These are phyloP conservation scores for Lepidurus couesii DNA, from an alignment of 1,140 invertebrate species.

Conservation along the genomic window DNA sequence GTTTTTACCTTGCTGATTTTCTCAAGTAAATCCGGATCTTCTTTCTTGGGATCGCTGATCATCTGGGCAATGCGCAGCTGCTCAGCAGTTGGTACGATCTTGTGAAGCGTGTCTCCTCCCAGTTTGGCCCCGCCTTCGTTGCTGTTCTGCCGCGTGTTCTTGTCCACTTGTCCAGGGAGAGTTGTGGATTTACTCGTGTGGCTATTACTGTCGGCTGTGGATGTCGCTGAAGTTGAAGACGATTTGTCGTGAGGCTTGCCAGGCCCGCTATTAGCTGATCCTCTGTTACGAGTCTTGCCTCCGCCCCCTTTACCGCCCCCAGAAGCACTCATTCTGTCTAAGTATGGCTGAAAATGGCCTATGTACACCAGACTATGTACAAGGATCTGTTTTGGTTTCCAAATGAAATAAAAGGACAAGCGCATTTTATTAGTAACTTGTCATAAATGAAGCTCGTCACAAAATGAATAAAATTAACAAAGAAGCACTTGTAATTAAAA, in stretches of 20 bases:
- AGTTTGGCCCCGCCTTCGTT: neutral
- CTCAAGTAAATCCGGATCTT: conserved; percentile 33
- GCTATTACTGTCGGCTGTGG: neutral
- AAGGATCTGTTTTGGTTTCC: neutral
- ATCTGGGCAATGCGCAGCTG: conserved; percentile 64
- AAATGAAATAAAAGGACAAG: neutral
- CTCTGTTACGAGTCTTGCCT: conserved; percentile 7
- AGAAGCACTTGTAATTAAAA: neutral
- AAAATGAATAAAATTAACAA: neutral
- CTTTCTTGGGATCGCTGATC: conserved; percentile 42
- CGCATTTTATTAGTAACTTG: neutral
- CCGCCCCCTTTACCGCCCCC: conserved; percentile 15
- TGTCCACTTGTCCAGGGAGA: neutral
- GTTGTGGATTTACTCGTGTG: neutral
- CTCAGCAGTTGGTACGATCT: conserved; percentile 48
- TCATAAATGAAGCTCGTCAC: neutral
- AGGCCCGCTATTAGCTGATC: neutral
- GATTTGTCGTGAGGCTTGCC: neutral
- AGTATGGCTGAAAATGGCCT: conserved; percentile 6
- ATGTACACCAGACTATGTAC: conserved; percentile 22
- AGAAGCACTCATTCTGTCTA: conserved; percentile 18
- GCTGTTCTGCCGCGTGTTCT: neutral
- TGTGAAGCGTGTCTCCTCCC: neutral
- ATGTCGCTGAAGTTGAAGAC: neutral
- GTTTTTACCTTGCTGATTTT: conserved; percentile 32